These are phyloP conservation scores for Myotis yumanensis DNA, from an alignment of 2,113 vertebrate genomes.

Conservation along the genomic window DNA sequence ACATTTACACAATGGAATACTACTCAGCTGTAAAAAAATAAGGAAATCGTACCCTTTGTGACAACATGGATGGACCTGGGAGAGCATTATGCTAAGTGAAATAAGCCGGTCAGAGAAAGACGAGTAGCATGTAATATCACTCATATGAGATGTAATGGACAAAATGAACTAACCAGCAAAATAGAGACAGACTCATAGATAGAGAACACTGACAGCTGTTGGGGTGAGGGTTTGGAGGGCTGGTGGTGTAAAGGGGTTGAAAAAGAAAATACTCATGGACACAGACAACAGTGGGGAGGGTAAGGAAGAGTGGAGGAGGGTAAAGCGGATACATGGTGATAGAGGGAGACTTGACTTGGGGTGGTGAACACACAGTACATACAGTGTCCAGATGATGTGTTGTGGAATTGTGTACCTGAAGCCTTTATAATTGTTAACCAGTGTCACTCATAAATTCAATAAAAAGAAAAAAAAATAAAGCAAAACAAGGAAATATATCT, in stretches of 20 bases:
- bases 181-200: neutral
- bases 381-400: neutral
- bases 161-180: neutral
- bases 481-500: neutral
- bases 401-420: neutral
- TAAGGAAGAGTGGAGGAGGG: neutral
- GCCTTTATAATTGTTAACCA: neutral
- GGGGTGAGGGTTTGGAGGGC: neutral
- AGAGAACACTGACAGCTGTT: neutral
- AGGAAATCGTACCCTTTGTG: neutral
- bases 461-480: neutral
- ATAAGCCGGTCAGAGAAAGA: neutral
- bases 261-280: neutral
- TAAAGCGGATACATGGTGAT: neutral
- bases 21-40: neutral
- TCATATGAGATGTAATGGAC: neutral
- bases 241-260: neutral
- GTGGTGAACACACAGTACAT: neutral
- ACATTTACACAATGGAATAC: neutral
- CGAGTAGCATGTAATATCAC: neutral
- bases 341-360: neutral
- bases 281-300: neutral
- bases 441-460: neutral
- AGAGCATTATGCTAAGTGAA: neutral
- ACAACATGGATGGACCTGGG: neutral